These are phyloP conservation scores for Sebastes taczanowskii DNA, from an alignment of 2,797 vertebrate genomes.

Conservation along the genomic window DNA sequence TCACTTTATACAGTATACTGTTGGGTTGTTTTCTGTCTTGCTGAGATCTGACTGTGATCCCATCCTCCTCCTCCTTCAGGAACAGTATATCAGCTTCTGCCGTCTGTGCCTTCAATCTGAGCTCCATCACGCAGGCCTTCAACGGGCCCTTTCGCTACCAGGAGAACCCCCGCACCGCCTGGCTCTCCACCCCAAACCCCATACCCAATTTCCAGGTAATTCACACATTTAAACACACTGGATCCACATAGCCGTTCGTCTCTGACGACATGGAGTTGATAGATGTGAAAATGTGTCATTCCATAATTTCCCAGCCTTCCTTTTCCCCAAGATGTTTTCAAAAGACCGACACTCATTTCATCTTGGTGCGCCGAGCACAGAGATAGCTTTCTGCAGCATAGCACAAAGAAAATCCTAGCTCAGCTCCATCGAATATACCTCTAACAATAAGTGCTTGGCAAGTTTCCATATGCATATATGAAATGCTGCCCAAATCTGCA, in stretches of 20 bases:
- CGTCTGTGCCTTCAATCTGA: slow-evolving; percentile 95
- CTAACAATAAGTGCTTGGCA: neutral
- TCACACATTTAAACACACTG: neutral
- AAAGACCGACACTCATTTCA: slow-evolving; percentile 7
- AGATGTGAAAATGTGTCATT: neutral
- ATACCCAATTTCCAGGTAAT: slow-evolving; percentile 95
- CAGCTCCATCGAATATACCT: neutral
- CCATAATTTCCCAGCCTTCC: neutral
- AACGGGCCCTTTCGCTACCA: slow-evolving; percentile 95
- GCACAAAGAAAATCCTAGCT: neutral
- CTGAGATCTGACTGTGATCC: neutral
- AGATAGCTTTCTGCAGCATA: neutral
- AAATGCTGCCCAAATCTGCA: neutral
- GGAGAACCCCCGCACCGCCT: slow-evolving; percentile 94
- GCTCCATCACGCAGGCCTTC: slow-evolving; percentile 91
- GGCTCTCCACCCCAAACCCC: slow-evolving; percentile 94
- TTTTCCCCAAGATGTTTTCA: neutral
- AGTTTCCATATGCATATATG: neutral
- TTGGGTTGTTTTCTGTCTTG: too few species aligned
- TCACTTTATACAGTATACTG: neutral
- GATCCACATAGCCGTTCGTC: neutral
- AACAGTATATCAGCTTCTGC: slow-evolving; percentile 97
- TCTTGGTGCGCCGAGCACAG: neutral
- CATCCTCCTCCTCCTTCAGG: slow-evolving; percentile 66
- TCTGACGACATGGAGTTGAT: neutral